Evolutionary conservation across 2,797 vertebrate species (phyloP), one percentile per base, ranked within the genome.

Genomic region (Danionella dracula): DNA sequence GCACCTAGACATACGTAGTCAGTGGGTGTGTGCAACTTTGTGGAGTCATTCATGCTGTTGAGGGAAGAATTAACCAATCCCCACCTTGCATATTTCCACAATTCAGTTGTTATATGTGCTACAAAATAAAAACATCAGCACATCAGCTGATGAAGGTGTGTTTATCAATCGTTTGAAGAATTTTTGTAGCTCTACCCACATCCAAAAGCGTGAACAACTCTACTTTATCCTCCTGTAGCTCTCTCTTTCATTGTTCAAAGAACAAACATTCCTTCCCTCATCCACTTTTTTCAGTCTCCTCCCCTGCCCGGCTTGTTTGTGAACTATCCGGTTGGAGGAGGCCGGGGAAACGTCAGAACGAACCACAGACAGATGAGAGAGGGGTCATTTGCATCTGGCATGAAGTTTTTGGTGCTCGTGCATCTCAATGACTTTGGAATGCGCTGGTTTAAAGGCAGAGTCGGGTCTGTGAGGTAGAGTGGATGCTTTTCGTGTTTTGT

Each of bases 221-320:
- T 12, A 57, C 29, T 32, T 63, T 44, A 42, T 64, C 34, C 17
- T 51, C 35, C 15, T 56, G 15, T 60, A 16, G 17, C 50, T 69
- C 57, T 73, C 62, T 60, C 58, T 45, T 54, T 60, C 60, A 79
- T 79, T 82, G 77, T 82, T 79, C 78, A 19, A 70, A 75, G 71
- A 73, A 71, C 77, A 81, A 81, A 78, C 77, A 66, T 63, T 68
- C 68, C 23, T 34, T 45, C 50, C 56, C 53, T 50, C 55, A 63
- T 58, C 8, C 44, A 37, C 56, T 38, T 70, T 37, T 40, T 27
- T 23, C 13, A 40, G 31, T 62, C 69, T 67, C 44, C 53, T 50
- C 60, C 59, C 54, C 56, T 70, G 34, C 38, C 45, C 57, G 34
- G 34, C 49, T 61, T 53, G 50, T 40, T 59, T 58, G 51, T 67